Conservation (phyloP, 2,113 vertebrate species). For the Dromaius novaehollandiae region DNA sequence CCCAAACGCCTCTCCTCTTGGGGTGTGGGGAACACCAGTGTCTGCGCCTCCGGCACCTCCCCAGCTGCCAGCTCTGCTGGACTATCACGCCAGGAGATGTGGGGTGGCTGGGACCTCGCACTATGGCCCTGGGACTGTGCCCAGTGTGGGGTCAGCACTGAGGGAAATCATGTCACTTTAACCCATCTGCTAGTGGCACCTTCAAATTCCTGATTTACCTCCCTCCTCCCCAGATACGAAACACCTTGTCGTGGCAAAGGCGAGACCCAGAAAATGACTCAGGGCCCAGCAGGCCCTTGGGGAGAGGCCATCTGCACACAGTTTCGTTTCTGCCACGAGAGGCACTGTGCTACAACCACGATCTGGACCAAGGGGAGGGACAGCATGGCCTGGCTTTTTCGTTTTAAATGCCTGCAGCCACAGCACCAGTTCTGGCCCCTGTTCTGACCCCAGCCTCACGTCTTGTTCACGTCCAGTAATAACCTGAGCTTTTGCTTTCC, state of each 20-base stretch:
- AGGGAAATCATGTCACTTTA: not conserved
- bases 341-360: accelerated
- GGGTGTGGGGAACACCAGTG: too few relatives aligned
- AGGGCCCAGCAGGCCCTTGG: too few relatives aligned
- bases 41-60: not conserved
- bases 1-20: not conserved
- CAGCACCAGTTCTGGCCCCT: not conserved
- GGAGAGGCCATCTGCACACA: accelerated
- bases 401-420: not conserved
- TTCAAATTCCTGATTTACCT: too few relatives aligned
- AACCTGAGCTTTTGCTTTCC: not conserved
- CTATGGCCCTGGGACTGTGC: not conserved
- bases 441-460: not conserved
- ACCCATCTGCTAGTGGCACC: too few relatives aligned
- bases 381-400: not conserved
- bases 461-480: not conserved
- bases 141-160: not conserved
- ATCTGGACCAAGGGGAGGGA: not conserved
- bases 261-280: not conserved
- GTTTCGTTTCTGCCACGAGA: accelerated
- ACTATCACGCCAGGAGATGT: not conserved
- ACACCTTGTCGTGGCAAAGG: accelerated
- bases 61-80: not conserved
- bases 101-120: not conserved
- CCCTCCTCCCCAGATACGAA: too few relatives aligned